Conservation (phyloP, 2,797 vertebrate genomes). For the Danio albolineatus region DNA sequence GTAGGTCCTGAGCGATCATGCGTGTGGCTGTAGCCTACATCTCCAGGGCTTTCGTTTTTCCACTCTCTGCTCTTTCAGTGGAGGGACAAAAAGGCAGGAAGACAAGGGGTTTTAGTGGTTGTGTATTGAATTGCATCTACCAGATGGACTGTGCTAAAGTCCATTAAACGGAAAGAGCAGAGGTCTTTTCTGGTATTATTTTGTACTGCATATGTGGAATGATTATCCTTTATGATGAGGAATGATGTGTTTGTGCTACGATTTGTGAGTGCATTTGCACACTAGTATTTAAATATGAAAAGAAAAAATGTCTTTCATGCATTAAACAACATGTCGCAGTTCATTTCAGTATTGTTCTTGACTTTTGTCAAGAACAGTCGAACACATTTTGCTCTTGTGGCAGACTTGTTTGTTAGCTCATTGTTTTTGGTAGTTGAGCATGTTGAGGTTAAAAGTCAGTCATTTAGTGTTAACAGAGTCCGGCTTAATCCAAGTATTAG, state of each 20-base stretch:
- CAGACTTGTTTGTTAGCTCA: neutral
- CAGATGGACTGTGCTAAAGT: neutral
- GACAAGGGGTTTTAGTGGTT: conserved; percentile 16
- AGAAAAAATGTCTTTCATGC: neutral
- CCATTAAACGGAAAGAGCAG: neutral
- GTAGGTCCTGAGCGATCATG: conserved; percentile 67
- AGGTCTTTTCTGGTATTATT: neutral
- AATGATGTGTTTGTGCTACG: neutral
- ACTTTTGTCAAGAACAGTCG: neutral
- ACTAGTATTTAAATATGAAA: neutral
- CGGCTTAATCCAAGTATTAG: conserved; percentile 11
- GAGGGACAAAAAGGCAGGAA: conserved; percentile 13
- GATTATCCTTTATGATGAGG: neutral
- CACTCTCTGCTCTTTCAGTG: conserved; percentile 25
- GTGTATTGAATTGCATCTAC: neutral
- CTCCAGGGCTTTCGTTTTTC: conserved; percentile 68
- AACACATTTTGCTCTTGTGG: neutral
- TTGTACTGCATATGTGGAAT: neutral
- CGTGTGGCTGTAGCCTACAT: conserved; percentile 76
- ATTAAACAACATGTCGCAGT: neutral
- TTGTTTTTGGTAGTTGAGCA: neutral
- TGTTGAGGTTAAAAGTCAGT: conserved; percentile 1
- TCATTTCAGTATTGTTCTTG: neutral
- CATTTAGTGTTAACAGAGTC: neutral
- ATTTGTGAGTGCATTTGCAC: neutral